phyloP scores from a whole-genome alignment of 2,113 vertebrate genomes.

The Lampris megalopsis region DNA sequence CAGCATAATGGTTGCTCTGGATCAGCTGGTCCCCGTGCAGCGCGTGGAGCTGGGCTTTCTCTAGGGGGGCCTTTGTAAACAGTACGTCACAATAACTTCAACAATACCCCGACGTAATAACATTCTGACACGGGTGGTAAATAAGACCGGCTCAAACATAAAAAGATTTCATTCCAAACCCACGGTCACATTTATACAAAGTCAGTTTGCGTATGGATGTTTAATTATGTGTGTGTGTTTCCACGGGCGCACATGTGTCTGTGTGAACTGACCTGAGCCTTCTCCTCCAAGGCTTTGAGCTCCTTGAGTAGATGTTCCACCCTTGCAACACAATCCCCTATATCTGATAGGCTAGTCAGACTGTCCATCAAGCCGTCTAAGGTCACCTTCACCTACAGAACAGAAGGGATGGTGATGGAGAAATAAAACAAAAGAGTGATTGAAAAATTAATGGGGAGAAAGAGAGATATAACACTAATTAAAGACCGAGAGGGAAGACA shows the following conservation, averaged over 20 bases:
- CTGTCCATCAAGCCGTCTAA: constrained; percentile 85
- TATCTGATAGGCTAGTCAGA: constrained; percentile 82
- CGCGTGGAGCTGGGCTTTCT: constrained; percentile 91
- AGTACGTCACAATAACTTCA: constrained; percentile 2
- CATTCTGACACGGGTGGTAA: too few relatives aligned
- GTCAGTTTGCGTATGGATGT: background rate
- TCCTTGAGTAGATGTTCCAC: constrained; percentile 89
- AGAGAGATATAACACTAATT: background rate
- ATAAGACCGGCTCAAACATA: too few relatives aligned
- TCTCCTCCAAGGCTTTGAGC: constrained; percentile 87
- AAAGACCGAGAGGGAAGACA: background rate
- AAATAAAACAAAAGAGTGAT: background rate
- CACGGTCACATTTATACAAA: too few relatives aligned
- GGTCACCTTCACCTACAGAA: constrained; percentile 86
- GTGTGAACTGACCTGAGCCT: constrained; percentile 84
- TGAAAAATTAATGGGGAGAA: constrained; percentile 20
- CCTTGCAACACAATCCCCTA: constrained; percentile 84
- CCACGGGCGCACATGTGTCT: background rate
- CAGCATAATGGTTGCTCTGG: constrained; percentile 93
- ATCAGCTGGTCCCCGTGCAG: constrained; percentile 92
- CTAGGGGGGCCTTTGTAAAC: constrained; percentile 83
- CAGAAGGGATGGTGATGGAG: too few relatives aligned
- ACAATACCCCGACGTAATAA: background rate
- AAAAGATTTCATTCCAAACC: too few relatives aligned
- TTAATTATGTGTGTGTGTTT: background rate